A percentile compares a stretch with the other conserved stretches of the same genome.
These are phyloP conservation scores for Drosophila monieri DNA, from an alignment of 2,888 invertebrate species.

Conservation along the genomic window DNA sequence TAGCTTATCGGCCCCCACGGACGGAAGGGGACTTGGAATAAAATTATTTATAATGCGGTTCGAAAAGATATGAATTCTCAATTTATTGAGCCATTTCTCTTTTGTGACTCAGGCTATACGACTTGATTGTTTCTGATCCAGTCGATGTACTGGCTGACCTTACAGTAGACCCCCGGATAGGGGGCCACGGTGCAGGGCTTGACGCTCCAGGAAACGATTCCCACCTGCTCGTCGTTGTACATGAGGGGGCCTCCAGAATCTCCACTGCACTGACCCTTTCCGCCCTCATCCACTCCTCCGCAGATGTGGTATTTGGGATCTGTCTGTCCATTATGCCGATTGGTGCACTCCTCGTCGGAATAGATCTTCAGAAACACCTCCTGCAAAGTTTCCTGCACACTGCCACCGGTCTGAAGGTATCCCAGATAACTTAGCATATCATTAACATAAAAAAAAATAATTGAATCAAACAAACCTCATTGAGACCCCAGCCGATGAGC, in stretches of 20 bases:
- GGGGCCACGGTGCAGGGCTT: constrained; percentile 83
- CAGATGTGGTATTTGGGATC: constrained; percentile 82
- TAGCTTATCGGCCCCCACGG: constrained; percentile 5
- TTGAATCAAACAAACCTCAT: constrained; percentile 57
- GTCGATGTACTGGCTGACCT: constrained; percentile 80
- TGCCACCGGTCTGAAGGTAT: constrained; percentile 77
- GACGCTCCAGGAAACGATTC: constrained; percentile 84
- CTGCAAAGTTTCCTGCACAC: constrained; percentile 78
- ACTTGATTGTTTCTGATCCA: constrained; percentile 76
- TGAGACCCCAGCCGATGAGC: constrained; percentile 81
- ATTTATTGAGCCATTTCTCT: constrained; percentile 17
- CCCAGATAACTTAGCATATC: background rate
- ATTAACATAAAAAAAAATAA: too few species aligned
- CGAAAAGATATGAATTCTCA: constrained; percentile 8
- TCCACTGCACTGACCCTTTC: constrained; percentile 81
- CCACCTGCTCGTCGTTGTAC: constrained; percentile 79
- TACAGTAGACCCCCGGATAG: constrained; percentile 84
- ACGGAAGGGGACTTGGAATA: background rate
- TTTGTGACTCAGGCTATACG: constrained; percentile 43
- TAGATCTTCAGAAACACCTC: constrained; percentile 82
- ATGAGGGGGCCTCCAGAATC: constrained; percentile 82
- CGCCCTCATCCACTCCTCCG: constrained; percentile 79
- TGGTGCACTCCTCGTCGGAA: constrained; percentile 81
- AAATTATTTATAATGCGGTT: constrained; percentile 15
- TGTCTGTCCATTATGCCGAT: constrained; percentile 69